Evolutionary conservation across 1,140 invertebrate genomes (phyloP).

Genomic region (Archivesica marissinica): DNA sequence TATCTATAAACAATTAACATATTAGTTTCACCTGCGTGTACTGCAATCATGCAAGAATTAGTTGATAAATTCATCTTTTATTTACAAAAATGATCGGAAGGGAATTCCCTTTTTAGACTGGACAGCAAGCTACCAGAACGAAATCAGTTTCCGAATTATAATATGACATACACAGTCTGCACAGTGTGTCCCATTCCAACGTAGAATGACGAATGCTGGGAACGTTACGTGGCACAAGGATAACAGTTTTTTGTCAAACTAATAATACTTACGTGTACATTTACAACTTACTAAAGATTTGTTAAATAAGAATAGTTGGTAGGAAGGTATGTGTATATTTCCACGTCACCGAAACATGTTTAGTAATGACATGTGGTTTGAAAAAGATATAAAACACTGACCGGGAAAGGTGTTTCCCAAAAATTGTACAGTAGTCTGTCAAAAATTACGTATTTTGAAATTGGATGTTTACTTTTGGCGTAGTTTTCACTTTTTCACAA

Average conservation of each 20-base stretch:
- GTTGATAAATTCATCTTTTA: not conserved
- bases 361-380: not conserved
- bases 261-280: not conserved
- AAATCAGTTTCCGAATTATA: too few relatives aligned
- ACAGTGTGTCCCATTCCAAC: conserved; percentile 58
- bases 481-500: too few relatives aligned
- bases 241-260: not conserved
- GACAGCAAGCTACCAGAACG: not conserved
- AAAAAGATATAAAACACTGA: too few relatives aligned
- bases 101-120: conserved; percentile 58
- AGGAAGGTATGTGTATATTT: too few relatives aligned
- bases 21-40: conserved; percentile 65
- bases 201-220: conserved; percentile 61
- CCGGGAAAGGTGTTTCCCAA: not conserved
- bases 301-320: too few relatives aligned
- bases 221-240: conserved; percentile 65
- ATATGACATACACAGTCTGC: not conserved
- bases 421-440: too few relatives aligned
- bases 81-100: conserved; percentile 56
- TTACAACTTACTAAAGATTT: not conserved
- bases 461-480: too few relatives aligned
- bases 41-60: conserved; percentile 53
- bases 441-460: too few relatives aligned
- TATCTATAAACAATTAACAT: too few relatives aligned
- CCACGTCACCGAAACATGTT: not conserved